A percentile compares a stretch with the other conserved stretches of the same genome.
These are phyloP conservation scores for Crocodylus rhombifer DNA, from an alignment of 2,797 vertebrate species.

Conservation along the genomic window DNA sequence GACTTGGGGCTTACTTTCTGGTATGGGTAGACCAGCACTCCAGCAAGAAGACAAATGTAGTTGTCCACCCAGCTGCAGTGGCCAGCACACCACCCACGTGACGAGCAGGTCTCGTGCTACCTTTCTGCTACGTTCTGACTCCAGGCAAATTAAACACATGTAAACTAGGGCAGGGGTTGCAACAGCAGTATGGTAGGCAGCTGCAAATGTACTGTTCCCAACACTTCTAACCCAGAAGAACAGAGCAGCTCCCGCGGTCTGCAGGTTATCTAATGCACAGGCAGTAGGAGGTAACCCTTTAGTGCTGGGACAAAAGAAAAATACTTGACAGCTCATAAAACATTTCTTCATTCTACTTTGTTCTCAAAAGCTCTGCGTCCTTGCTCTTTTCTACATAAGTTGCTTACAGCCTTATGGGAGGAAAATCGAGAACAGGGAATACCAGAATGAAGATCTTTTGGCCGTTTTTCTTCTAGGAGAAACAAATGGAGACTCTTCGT, in stretches of 20 bases:
- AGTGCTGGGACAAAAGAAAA: background rate
- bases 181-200: background rate
- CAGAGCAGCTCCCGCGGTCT: background rate
- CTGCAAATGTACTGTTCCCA: background rate
- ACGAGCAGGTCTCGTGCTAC: background rate
- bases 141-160: background rate
- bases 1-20: background rate
- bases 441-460: constrained; percentile 22
- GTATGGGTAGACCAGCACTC: accelerated
- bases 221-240: background rate
- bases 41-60: background rate
- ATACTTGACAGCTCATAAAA: background rate
- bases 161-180: background rate
- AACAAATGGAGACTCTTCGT: constrained; percentile 65
- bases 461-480: background rate
- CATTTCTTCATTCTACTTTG: accelerated
- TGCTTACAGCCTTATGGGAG: background rate
- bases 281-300: background rate
- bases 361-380: background rate
- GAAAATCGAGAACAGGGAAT: constrained; percentile 3
- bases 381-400: background rate
- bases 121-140: background rate
- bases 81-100: accelerated
- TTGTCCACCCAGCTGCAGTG: background rate
- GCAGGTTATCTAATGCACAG: background rate